Conservation (phyloP, 2,797 vertebrate genomes). For the Meda fulgida region DNA sequence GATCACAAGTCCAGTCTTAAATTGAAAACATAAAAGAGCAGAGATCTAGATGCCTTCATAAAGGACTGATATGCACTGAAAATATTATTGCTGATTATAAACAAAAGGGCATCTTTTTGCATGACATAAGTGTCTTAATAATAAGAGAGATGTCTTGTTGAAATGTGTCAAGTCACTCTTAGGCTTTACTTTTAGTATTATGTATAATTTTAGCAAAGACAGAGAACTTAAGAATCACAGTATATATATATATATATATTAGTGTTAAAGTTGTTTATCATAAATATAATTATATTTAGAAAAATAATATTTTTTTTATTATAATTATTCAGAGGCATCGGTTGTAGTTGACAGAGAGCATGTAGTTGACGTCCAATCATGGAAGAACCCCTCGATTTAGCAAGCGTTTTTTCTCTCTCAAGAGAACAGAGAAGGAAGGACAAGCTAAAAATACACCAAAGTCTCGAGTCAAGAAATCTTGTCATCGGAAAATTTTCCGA, state of each 20-base stretch:
- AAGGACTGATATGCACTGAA: not conserved
- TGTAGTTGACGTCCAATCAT: too few species aligned
- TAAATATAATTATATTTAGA: too few species aligned
- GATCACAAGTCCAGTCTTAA: not conserved
- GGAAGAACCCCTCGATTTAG: constrained; percentile 29
- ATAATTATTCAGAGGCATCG: not conserved
- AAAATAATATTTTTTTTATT: too few species aligned
- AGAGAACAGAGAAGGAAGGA: constrained; percentile 58
- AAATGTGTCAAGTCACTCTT: not conserved
- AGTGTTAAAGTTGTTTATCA: not conserved
- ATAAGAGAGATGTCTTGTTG: not conserved
- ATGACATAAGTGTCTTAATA: not conserved
- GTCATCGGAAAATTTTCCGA: constrained; percentile 91
- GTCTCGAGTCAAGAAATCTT: constrained; percentile 82
- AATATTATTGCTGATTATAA: not conserved
- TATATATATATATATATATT: too few species aligned
- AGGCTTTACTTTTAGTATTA: not conserved
- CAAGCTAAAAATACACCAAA: constrained; percentile 81
- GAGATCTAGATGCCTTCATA: not conserved
- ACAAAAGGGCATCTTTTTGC: not conserved
- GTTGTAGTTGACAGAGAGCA: not conserved
- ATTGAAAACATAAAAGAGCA: not conserved
- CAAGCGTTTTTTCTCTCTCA: constrained; percentile 43
- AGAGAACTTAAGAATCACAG: not conserved
- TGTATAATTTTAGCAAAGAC: not conserved